Base-by-base conservation (phyloP, 2,797 vertebrate species). In the Rachycentron canadum region DNA sequence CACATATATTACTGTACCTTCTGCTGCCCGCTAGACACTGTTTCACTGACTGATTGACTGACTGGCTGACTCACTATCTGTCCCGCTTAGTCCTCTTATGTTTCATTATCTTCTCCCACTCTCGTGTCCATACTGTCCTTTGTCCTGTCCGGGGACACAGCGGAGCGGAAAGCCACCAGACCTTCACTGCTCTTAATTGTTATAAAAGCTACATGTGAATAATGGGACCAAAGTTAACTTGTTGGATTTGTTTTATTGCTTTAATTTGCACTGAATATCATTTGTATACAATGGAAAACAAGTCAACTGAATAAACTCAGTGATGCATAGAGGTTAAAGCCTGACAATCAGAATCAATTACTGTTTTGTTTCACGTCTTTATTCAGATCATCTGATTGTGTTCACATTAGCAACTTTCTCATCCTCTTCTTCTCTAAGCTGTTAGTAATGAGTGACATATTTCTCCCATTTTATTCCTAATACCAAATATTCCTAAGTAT, bases 41-140 rank as follows among this genome's bases (percentile, higher is more conserved):
- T 82, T 60, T 86, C 78, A 85, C 78, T 81, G 83, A 89, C 76
- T 81, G 90, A 86, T 83, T 82, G 88, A 88, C 69, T 78, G 88
- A 79, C 73, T 68, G 85, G 56, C 63, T 71, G 82, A 73, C 70
- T 89, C 82, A 85, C 78, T 73, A 12, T 70, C 73, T 83, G 87
- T 80, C 88, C 77, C 70, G 84, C 85, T 68, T 55, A 36, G 78
- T 83, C 79, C 62, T 83, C 85, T 90, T 83, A 69, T 81, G 32
- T 89, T 89, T 89, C 89, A 83, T 85, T 83, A 85, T 76, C 69
- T 57, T 63, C 76, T 72, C 69, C 26, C 66, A 71, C 68, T 5
- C 55, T 49, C 65, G 59, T 30, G 53, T 79, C 61, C 55, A 40
- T 73, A 7, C 55, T 41, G 53, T 26, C 55, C 43, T 77, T 70